A percentile compares a stretch with the other conserved stretches of the same genome.
These are phyloP conservation scores for Rhinopithecus roxellana DNA, from an alignment of 2,113 vertebrate species.

Conservation along the genomic window DNA sequence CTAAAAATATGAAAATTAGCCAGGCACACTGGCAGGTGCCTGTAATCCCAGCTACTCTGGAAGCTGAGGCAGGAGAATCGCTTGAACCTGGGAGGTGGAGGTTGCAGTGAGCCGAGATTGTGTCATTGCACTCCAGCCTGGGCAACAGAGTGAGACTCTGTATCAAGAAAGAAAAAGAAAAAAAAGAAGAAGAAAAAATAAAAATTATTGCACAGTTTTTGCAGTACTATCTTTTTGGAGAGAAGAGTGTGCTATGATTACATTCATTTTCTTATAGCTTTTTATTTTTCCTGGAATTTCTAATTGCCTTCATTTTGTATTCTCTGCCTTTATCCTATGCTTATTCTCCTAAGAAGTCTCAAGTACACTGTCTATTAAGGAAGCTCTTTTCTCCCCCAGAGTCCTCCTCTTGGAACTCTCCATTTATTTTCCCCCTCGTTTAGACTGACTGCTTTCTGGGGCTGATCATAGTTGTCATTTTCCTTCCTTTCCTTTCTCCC, in stretches of 20 bases:
- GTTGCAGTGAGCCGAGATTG: too few relatives aligned
- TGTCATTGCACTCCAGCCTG: too few relatives aligned
- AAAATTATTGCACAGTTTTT: neutral
- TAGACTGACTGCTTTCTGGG: neutral
- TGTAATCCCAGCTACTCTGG: too few relatives aligned
- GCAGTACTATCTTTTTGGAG: neutral
- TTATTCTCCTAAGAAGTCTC: neutral
- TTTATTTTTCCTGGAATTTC: slow-evolving; percentile 11
- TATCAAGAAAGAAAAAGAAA: too few relatives aligned
- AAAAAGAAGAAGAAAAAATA: neutral
- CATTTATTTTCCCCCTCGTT: neutral
- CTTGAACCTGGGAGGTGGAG: too few relatives aligned
- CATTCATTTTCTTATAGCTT: neutral
- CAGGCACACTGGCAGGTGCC: too few relatives aligned
- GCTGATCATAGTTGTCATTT: neutral
- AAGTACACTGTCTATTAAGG: neutral
- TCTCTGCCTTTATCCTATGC: neutral
- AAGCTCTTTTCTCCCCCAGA: neutral
- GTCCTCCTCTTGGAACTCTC: neutral
- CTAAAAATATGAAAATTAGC: too few relatives aligned
- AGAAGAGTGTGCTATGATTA: neutral
- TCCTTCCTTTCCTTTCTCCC: neutral
- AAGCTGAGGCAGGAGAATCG: too few relatives aligned
- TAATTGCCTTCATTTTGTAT: slow-evolving; percentile 13
- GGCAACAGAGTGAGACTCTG: too few relatives aligned